phyloP scores from a whole-genome alignment of 2,113 vertebrate genomes.

The Galeopterus variegatus region DNA sequence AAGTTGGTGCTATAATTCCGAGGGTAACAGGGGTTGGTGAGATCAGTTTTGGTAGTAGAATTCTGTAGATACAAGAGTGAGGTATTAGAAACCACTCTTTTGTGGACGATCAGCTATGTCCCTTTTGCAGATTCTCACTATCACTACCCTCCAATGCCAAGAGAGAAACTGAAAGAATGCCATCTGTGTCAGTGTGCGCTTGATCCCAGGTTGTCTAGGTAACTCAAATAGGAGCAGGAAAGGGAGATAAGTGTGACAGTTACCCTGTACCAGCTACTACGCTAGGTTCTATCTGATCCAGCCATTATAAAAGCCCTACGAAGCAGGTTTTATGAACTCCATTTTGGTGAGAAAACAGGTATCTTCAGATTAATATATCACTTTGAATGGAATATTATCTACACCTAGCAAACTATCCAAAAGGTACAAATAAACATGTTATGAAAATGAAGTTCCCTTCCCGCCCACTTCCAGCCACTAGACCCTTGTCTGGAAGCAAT shows the following conservation, averaged over 20 bases:
- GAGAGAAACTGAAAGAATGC: background rate
- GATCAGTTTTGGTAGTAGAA: conserved; percentile 56
- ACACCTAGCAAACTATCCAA: background rate
- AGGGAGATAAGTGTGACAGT: too few species aligned
- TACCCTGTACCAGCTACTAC: too few species aligned
- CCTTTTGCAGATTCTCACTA: background rate
- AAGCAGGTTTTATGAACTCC: conserved; percentile 12
- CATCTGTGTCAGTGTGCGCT: rapidly evolving
- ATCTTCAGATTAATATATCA: background rate
- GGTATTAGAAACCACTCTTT: background rate
- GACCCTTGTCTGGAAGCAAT: background rate
- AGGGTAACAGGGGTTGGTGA: conserved; percentile 94
- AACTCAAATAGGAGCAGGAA: background rate
- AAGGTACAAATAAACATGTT: background rate
- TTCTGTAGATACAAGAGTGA: conserved; percentile 79
- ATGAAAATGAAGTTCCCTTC: background rate
- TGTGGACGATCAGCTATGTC: background rate
- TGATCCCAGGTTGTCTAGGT: background rate
- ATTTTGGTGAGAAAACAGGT: background rate
- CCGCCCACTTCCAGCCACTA: too few species aligned
- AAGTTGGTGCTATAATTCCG: conserved; percentile 85
- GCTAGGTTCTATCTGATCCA: background rate
- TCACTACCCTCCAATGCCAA: background rate
- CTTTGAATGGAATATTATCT: background rate
- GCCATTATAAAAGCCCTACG: background rate